A percentile compares a stretch with the other conserved stretches of the same genome.
phyloP scores from a whole-genome alignment of 2,113 vertebrate genomes.

The Pipa parva region DNA sequence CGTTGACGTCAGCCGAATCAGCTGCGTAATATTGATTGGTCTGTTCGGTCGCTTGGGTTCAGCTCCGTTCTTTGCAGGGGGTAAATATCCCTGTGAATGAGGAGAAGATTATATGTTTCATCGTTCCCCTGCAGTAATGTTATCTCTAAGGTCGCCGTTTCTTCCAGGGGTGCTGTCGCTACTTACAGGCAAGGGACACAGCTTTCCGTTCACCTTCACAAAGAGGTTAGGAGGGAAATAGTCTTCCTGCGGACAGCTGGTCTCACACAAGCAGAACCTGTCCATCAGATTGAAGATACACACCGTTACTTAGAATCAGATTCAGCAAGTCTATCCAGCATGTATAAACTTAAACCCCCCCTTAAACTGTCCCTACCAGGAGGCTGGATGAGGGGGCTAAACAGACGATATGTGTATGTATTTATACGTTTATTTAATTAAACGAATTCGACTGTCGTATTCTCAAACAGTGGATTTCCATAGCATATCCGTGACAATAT shows the following conservation, averaged over 20 bases:
- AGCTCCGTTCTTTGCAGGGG: constrained; percentile 63
- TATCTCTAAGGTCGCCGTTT: background rate
- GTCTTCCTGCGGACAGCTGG: constrained; percentile 72
- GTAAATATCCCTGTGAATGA: constrained; percentile 61
- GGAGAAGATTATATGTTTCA: background rate
- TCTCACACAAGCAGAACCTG: constrained; percentile 73
- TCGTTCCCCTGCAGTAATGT: background rate
- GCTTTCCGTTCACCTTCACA: constrained; percentile 71
- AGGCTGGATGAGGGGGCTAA: too few relatives aligned
- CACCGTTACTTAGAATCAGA: background rate
- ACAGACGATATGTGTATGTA: too few relatives aligned
- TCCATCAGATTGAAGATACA: constrained; percentile 7
- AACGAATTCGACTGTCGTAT: too few relatives aligned
- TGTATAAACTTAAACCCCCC: too few relatives aligned
- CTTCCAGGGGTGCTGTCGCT: background rate
- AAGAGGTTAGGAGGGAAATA: constrained; percentile 71
- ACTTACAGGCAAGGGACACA: constrained; percentile 68
- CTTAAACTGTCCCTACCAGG: too few relatives aligned
- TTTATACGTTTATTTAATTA: too few relatives aligned
- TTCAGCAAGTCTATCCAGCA: too few relatives aligned
- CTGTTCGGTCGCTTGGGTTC: constrained; percentile 68
- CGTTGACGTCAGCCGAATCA: constrained; percentile 61
- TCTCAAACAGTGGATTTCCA: too few relatives aligned
- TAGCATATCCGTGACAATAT: too few relatives aligned
- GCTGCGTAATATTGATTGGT: constrained; percentile 64